Conservation (phyloP, 2,797 vertebrate genomes). For the Oceanodroma leucorhoa region DNA sequence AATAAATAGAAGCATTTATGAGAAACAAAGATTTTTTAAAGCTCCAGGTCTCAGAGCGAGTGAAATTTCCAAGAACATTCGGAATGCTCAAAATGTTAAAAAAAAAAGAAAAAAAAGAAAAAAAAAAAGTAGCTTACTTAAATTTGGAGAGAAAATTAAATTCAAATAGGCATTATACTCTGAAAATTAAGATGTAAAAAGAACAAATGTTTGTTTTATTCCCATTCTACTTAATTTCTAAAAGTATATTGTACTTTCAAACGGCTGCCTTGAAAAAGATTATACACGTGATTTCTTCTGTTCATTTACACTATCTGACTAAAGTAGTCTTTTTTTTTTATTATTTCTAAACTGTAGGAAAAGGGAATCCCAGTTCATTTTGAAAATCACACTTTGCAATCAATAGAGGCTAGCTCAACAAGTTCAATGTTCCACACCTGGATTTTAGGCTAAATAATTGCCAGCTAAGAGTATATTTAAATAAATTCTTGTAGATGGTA, state of each 20-base stretch:
- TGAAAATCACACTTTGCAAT: not conserved
- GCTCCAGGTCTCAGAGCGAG: rapidly evolving
- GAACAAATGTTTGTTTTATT: not conserved
- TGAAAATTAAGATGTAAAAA: not conserved
- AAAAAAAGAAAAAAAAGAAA: not conserved
- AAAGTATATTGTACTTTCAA: not conserved
- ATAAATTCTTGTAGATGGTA: not conserved
- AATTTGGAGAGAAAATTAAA: not conserved
- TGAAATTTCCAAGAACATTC: not conserved
- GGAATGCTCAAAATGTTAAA: not conserved
- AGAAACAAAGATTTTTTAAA: not conserved
- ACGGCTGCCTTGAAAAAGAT: not conserved
- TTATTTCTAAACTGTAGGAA: not conserved
- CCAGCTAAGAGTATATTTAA: not conserved
- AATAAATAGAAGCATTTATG: not conserved
- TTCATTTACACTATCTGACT: not conserved
- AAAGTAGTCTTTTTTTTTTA: not conserved
- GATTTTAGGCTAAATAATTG: not conserved
- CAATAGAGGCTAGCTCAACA: not conserved
- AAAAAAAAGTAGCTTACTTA: not conserved
- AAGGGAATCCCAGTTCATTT: not conserved
- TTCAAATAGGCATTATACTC: not conserved
- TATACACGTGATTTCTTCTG: not conserved
- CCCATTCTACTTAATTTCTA: not conserved
- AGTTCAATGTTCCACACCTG: not conserved